A percentile compares a stretch with the other conserved stretches of the same genome.
phyloP scores from a whole-genome alignment of 2,888 invertebrate species.

The Aporophyla nigra region DNA sequence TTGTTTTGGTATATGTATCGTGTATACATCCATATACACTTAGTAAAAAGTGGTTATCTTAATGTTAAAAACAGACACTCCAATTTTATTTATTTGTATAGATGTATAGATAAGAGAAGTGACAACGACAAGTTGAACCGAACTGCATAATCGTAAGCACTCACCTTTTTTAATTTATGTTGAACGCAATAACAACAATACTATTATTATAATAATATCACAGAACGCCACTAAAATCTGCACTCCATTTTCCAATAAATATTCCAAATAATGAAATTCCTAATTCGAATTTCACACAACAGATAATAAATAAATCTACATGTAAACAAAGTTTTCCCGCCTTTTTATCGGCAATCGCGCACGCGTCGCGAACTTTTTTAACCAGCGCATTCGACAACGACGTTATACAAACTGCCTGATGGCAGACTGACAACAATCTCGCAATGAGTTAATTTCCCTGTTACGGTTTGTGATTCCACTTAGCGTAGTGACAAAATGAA shows the following conservation, averaged over 20 bases:
- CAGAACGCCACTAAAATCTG: conserved; percentile 43
- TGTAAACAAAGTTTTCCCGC: conserved; percentile 73
- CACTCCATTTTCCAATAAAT: conserved; percentile 27
- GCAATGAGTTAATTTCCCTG: conserved; percentile 75
- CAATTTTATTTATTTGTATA: too few relatives aligned
- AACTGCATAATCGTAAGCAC: conserved; percentile 17
- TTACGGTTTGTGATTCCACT: conserved; percentile 73
- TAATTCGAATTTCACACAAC: conserved; percentile 19
- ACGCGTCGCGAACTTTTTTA: conserved; percentile 77
- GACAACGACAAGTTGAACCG: neutral
- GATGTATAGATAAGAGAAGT: too few relatives aligned
- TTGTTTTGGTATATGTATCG: too few relatives aligned
- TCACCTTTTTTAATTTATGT: conserved; percentile 31
- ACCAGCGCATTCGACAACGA: conserved; percentile 82
- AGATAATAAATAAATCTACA: conserved; percentile 23
- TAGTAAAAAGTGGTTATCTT: too few relatives aligned
- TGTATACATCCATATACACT: too few relatives aligned
- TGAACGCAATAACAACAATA: conserved; percentile 13
- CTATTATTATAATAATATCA: conserved; percentile 19
- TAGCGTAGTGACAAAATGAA: conserved; percentile 62
- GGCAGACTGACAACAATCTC: conserved; percentile 73
- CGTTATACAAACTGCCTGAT: conserved; percentile 79
- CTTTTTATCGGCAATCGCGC: conserved; percentile 69
- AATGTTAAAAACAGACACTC: too few relatives aligned
- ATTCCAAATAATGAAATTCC: neutral